A percentile compares a stretch with the other conserved stretches of the same genome.
These are phyloP conservation scores for Hartigia nigra DNA, from an alignment of 2,888 invertebrate species.

Conservation along the genomic window DNA sequence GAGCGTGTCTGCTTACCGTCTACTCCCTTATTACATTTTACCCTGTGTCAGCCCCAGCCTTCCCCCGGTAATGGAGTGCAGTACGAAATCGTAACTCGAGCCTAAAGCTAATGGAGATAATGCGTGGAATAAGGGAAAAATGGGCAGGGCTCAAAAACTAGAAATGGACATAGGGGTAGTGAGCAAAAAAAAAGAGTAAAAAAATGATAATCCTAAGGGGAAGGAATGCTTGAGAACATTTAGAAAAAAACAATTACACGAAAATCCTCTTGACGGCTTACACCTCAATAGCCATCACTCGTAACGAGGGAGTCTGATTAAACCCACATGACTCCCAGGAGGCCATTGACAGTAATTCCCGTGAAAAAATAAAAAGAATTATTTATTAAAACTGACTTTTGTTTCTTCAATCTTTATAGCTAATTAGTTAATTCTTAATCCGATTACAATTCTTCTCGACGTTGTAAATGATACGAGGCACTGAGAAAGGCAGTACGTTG, in stretches of 20 bases:
- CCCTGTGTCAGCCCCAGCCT: neutral
- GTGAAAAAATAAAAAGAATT: neutral
- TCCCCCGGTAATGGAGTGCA: neutral
- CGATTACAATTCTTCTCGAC: neutral
- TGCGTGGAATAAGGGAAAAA: neutral
- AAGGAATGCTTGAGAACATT: neutral
- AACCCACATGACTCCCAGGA: neutral
- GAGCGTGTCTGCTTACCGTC: neutral
- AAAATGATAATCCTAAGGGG: neutral
- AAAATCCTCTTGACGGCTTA: neutral
- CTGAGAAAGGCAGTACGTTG: neutral
- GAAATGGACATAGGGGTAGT: neutral
- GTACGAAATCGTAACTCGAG: neutral
- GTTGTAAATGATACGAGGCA: neutral
- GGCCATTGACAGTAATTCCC: neutral
- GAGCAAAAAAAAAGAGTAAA: neutral
- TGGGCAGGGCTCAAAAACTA: neutral
- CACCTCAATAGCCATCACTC: neutral
- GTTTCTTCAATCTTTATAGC: neutral
- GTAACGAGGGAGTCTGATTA: neutral
- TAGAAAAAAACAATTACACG: neutral
- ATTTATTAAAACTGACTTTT: neutral
- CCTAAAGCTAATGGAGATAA: neutral
- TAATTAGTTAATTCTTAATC: neutral
- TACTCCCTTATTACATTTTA: neutral